Percentiles rank a stretch among this genome's conserved stretches.
These are phyloP conservation scores for Sarcoramphus papa DNA, from an alignment of 2,797 vertebrate species.

Conservation along the genomic window DNA sequence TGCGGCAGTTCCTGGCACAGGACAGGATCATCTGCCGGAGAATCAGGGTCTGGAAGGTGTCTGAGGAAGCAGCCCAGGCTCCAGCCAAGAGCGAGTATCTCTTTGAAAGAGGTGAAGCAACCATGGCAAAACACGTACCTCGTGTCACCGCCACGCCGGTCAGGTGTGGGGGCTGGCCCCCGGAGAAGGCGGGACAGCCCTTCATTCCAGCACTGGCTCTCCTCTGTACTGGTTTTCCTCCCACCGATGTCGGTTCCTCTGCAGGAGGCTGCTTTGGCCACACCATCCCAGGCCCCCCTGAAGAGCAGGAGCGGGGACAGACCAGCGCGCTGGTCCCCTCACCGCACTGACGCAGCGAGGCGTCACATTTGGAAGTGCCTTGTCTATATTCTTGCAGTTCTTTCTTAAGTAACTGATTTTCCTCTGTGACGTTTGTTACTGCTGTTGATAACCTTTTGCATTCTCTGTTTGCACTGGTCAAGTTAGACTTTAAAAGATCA, in stretches of 20 bases:
- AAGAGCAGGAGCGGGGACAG: not conserved
- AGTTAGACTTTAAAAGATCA: conserved; percentile 39
- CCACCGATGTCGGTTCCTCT: not conserved
- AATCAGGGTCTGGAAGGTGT: fast-evolving
- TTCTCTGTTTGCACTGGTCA: conserved; percentile 41
- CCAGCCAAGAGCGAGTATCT: fast-evolving
- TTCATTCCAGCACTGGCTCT: fast-evolving
- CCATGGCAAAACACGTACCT: fast-evolving
- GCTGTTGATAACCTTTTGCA: conserved; percentile 44
- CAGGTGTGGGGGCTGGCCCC: not conserved
- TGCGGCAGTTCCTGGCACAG: not conserved
- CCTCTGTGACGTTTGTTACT: conserved; percentile 43
- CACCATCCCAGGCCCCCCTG: not conserved
- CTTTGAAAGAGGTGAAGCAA: no score
- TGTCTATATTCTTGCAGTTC: conserved; percentile 57
- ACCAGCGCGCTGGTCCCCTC: not conserved
- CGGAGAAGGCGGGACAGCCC: no score
- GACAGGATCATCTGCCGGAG: not conserved
- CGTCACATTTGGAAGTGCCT: conserved; percentile 16
- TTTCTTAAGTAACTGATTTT: conserved; percentile 67
- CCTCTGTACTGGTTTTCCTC: fast-evolving
- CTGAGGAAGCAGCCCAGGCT: no score
- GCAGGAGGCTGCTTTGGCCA: not conserved
- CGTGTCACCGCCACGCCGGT: fast-evolving
- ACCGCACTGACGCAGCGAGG: no score